Percentiles rank a stretch among this genome's conserved stretches.
phyloP scores from a whole-genome alignment of 2,888 invertebrate species.

The Alloscopus bannaensis region DNA sequence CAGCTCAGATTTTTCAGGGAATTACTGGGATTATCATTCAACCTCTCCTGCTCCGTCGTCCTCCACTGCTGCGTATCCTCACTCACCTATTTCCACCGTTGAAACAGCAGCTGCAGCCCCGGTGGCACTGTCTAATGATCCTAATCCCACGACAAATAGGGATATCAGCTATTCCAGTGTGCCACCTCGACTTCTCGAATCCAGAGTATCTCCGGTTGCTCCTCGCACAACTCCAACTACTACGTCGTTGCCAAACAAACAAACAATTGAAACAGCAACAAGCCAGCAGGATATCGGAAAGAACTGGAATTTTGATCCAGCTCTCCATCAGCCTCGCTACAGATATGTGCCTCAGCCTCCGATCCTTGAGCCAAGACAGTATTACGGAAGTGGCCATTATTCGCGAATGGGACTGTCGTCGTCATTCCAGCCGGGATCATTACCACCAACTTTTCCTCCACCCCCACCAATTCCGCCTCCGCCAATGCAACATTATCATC shows the following conservation, averaged over 20 bases:
- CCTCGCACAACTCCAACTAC: constrained; percentile 33
- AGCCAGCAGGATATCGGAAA: constrained; percentile 51
- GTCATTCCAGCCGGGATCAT: constrained; percentile 47
- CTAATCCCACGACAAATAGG: constrained; percentile 60
- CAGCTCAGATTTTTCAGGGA: constrained; percentile 68
- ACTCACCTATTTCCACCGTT: constrained; percentile 11
- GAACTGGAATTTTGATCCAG: constrained; percentile 82
- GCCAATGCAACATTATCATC: constrained; percentile 77
- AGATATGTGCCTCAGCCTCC: constrained; percentile 81
- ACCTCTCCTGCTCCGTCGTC: constrained; percentile 60
- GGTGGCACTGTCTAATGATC: constrained; percentile 46
- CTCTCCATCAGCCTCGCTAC: constrained; percentile 84
- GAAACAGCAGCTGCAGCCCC: constrained; percentile 38
- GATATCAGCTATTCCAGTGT: constrained; percentile 59
- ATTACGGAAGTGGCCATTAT: constrained; percentile 48
- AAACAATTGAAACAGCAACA: constrained; percentile 31
- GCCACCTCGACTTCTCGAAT: constrained; percentile 59
- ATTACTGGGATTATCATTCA: constrained; percentile 70
- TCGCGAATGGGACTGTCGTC: constrained; percentile 30
- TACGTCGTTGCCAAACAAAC: constrained; percentile 38
- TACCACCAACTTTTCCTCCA: constrained; percentile 77
- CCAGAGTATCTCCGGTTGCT: constrained; percentile 46
- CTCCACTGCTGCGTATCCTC: constrained; percentile 32
- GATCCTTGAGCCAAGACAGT: constrained; percentile 57
- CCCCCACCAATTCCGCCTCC: constrained; percentile 64